phyloP scores from a whole-genome alignment of 2,888 invertebrate genomes.

The Metacarcinus magister region DNA sequence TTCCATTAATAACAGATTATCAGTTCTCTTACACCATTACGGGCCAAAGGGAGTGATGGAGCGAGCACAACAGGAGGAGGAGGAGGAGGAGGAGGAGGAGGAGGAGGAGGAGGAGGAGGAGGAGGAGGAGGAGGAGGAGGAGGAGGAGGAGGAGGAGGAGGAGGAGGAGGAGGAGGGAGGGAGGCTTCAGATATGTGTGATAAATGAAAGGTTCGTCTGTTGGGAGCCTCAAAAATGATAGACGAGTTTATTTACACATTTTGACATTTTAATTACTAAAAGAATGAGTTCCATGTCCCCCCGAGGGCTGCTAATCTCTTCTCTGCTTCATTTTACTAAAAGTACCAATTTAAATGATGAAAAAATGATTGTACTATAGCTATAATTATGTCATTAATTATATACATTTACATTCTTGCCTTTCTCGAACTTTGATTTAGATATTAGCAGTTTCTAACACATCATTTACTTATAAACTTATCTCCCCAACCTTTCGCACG shows the following conservation, averaged over 20 bases:
- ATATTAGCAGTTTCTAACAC: background rate
- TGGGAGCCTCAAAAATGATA: background rate
- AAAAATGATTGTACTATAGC: no score
- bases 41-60: constrained; percentile 48
- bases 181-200: constrained; percentile 32
- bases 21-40: constrained; percentile 48
- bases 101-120: background rate
- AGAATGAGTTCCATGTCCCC: background rate
- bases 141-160: constrained; percentile 26
- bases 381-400: background rate
- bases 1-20: constrained; percentile 48
- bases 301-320: background rate
- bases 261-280: constrained; percentile 13
- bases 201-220: constrained; percentile 1
- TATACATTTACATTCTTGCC: background rate
- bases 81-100: background rate
- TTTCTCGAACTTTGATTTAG: background rate
- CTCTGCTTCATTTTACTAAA: background rate
- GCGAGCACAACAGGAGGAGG: background rate
- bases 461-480: background rate
- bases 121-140: background rate
- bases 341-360: background rate
- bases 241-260: constrained; percentile 1
- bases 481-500: background rate
- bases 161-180: background rate